These are phyloP conservation scores for Porites lutea DNA, from an alignment of 64 coral and sea anemone genomes.

Conservation along the genomic window DNA sequence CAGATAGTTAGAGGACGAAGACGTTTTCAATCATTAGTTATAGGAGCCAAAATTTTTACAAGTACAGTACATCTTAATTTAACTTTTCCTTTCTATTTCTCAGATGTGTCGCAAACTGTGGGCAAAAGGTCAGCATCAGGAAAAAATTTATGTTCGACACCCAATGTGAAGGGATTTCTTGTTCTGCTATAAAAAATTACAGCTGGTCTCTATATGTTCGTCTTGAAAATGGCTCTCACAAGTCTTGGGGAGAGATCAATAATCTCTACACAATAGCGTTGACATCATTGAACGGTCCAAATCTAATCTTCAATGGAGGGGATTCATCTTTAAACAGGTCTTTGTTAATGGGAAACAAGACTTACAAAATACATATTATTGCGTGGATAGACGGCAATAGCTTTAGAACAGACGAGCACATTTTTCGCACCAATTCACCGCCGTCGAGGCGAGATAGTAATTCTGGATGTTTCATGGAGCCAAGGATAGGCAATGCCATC, in stretches of 20 bases:
- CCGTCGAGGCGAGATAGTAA: conserved; percentile 27
- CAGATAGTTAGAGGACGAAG: too few species aligned
- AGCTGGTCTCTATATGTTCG: conserved; percentile 67
- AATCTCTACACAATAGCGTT: conserved; percentile 27
- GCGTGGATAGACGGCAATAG: not conserved
- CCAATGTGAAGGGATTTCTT: conserved; percentile 75
- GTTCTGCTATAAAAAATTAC: conserved; percentile 56
- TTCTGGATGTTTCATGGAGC: conserved; percentile 15
- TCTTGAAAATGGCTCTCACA: not conserved
- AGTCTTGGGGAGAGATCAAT: conserved; percentile 41
- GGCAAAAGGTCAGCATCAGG: conserved; percentile 54
- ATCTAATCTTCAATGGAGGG: conserved; percentile 42
- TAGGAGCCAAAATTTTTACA: too few species aligned
- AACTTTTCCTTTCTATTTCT: not conserved
- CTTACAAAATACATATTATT: not conserved
- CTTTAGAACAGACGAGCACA: not conserved
- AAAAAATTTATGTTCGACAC: conserved; percentile 53
- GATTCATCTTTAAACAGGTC: not conserved
- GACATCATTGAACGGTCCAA: conserved; percentile 76
- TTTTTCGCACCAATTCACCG: conserved; percentile 64
- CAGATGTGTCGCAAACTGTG: conserved; percentile 80
- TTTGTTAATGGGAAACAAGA: not conserved
- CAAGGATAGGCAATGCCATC: conserved; percentile 60
- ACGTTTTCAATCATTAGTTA: too few species aligned
- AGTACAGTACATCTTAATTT: too few species aligned